Evolutionary conservation across 2,113 vertebrate genomes (phyloP), one percentile per base, ranked within the genome.

Genomic region (Tragelaphus strepsiceros): DNA sequence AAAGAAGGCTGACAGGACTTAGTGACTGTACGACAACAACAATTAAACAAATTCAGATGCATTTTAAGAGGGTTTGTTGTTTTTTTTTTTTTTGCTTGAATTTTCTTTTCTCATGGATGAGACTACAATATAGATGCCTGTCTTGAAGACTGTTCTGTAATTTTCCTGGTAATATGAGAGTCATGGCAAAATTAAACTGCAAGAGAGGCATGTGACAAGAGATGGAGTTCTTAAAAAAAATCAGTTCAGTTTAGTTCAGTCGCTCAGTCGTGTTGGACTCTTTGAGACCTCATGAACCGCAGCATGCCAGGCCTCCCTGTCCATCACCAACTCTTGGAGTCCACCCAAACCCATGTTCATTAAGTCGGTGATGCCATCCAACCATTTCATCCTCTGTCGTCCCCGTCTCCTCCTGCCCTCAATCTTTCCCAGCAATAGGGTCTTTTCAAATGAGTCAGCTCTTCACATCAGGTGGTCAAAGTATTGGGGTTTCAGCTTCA

Each of bases 251-350:
- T 64, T 16, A 64, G 4, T 71, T 71, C 67, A 71, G 67, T 39
- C 10, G 0, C 19, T 39, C 67, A 39, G n/a, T 71, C 2, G 0
- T 71, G 67, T 35, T n/a, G 2, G 10, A 12, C 67, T 71, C n/a
- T 71, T 71, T 39, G 67, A 0, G 1, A 35, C 10, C 67, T 9
- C 19, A 2, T 71, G 67, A 71, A 71, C 5, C 0, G 1, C 19
- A 71, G n/a, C 67, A 71, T 0, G 0, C 67, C 19, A 35, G n/a
- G 19, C 67, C 10, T 71, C n/a, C 67, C 19, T 71, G 67, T 71
- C 10, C n/a, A 71, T 39, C 19, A 39, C 67, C 67, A 71, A 22
- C n/a, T 39, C n/a, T 10, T 6, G 0, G n/a, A 39, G 10, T 71
- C n/a, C 19, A 39, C 17, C 5, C n/a, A 71, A 71, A 71, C 11